Evolutionary conservation across 1,140 invertebrate species (phyloP), one percentile per base, ranked within the genome.

Genomic region (Drosophila tani): DNA sequence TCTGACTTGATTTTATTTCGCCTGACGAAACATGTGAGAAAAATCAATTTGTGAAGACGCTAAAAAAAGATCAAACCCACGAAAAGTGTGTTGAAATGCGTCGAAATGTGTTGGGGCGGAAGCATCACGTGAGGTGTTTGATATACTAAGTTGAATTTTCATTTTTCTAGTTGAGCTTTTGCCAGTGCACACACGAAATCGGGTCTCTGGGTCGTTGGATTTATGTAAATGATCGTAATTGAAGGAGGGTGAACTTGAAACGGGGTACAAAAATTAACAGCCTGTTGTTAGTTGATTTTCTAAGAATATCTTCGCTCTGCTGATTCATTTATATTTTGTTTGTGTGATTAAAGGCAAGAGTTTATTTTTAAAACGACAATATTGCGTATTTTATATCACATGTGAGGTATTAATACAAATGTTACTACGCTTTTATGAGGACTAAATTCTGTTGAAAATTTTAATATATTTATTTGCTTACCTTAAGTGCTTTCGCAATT

Each of bases 11-110:
- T 79, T 81, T 75, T 79, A 59, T 81, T 82, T 70, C 47, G 49
- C 65, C 75, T 79, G 70, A 75, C 75, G 80, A 84, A 87, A 87
- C 81, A 88, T 78, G 73, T 78, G 73, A 56, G 35, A 88, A 84
- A 87, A 83, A 74, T 83, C 53, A 83, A 88, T 88, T 75, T 81
- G 57, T 70, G 75, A 70, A 77, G 63, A 67, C 51, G 60, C 83
- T 68, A 77, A 83, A 78, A 81, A 49, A 64, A 75, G 53, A 60
- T 51, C 35, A 41, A 46, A 56, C 27, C 47, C n/a, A 63, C 41
- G 24, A 49, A 75, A 75, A 56, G 41, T 69, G 49, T 66, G 60
- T 76, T 66, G 53, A 76, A 70, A 70, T 64, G 58, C 35, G 57
- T 71, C 45, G 7, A 21, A 47, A 60, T 50, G 38, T 49, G 24